Base-by-base conservation (phyloP, 1,140 invertebrate species). In the Stegodyphus dumicola region DNA sequence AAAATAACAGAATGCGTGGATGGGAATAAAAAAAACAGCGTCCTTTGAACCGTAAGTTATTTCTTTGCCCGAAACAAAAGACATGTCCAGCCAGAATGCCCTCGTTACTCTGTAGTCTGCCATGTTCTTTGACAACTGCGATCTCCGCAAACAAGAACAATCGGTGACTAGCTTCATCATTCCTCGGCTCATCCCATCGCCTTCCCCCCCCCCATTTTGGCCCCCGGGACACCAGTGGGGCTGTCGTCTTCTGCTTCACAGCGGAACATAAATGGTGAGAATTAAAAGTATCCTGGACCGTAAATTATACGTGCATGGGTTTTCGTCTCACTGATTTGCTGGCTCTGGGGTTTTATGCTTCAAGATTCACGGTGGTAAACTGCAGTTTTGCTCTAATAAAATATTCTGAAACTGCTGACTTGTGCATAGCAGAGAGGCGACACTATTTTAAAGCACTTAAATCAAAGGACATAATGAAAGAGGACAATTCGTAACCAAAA, bases 91-190 rank as follows among this genome's bases (percentile, higher is more conserved):
- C n/a, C 53, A 51, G 53, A 75, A 60, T 18, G 53, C 73, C 54
- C 73, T 75, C 73, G 73, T 75, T 75, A 75, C 56, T 75, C 18
- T 75, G 53, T 75, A 60, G 53, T 51, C 73, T 75, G 73, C 53
- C 73, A 75, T 75, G 73, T 75, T 53, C 73, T 75, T 75, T 75
- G 73, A 75, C 73, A 75, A 75, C 53, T 75, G 54, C 54, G 11
- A 11, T 54, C 73, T 56, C 73, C 73, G 73, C 53, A 51, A 75
- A 75, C 73, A 75, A 75, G 73, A 75, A 75, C 73, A 75, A 75
- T 75, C 73, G 73, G n/a, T 75, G 73, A 75, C 73, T 75, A 75
- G 52, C 52, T 53, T 75, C 73, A 75, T 75, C 73, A 75, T 60
- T 75, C 53, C 73, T 75, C 15, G 18, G 7, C 53, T 10, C n/a